A percentile compares a stretch with the other conserved stretches of the same genome.
phyloP scores from a whole-genome alignment of 2,888 invertebrate genomes.

The Dendrolimus pini region DNA sequence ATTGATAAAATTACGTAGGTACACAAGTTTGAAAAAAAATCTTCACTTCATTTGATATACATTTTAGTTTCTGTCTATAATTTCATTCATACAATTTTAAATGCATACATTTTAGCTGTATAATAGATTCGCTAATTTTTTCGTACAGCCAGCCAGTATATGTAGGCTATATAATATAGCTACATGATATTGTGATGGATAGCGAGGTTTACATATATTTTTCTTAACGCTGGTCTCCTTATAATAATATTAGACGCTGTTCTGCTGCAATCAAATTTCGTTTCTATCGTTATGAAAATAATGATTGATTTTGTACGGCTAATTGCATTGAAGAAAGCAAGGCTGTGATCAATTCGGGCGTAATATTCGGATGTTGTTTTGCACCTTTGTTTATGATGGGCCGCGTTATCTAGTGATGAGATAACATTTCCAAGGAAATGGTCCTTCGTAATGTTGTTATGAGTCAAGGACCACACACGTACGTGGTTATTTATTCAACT shows the following conservation, averaged over 20 bases:
- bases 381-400: slow-evolving; percentile 8
- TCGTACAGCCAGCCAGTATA: too few relatives aligned
- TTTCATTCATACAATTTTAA: too few relatives aligned
- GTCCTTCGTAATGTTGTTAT: background rate
- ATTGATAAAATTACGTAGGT: too few relatives aligned
- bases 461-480: background rate
- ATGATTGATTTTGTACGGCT: background rate
- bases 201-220: background rate
- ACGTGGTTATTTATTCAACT: too few relatives aligned
- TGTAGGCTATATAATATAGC: too few relatives aligned
- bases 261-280: background rate
- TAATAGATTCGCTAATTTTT: too few relatives aligned
- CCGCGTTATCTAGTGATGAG: background rate
- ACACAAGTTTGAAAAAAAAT: too few relatives aligned
- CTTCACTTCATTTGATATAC: too few relatives aligned
- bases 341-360: background rate
- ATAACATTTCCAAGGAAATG: background rate
- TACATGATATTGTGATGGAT: too few relatives aligned
- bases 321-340: background rate
- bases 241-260: slow-evolving; percentile 7
- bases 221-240: slow-evolving; percentile 3
- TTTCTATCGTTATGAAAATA: background rate
- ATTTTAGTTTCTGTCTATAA: too few relatives aligned
- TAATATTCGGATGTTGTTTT: background rate
- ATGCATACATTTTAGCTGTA: too few relatives aligned